Conservation (phyloP, 2,113 vertebrate species). For the Bucco capensis region DNA sequence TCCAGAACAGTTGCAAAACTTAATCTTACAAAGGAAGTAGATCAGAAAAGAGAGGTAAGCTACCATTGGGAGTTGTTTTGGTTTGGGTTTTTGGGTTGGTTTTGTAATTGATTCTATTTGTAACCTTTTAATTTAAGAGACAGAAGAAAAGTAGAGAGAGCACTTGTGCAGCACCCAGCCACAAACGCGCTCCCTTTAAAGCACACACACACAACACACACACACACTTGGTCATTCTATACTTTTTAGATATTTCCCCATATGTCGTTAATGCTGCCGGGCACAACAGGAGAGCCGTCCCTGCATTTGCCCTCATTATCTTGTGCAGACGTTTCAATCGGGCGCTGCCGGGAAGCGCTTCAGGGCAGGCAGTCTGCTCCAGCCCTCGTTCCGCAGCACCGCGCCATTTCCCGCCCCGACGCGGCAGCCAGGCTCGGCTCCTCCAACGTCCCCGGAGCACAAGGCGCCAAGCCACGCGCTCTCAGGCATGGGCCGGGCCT, state of each 20-base stretch:
- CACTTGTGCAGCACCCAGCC: neutral
- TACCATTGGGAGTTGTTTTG: neutral
- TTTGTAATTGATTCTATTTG: neutral
- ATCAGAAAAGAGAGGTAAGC: neutral
- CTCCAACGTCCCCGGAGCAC: too few species aligned
- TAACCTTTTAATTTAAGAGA: neutral
- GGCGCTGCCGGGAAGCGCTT: neutral
- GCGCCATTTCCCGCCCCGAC: neutral
- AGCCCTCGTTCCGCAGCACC: neutral
- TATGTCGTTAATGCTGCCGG: neutral
- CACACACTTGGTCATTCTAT: neutral
- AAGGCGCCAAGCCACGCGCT: too few species aligned
- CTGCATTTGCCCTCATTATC: rapidly evolving
- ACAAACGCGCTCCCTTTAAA: neutral
- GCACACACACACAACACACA: neutral
- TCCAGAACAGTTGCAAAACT: neutral
- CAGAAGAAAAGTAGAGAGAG: neutral
- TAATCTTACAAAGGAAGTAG: neutral
- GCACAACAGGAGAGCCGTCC: rapidly evolving
- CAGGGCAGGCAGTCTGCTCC: neutral
- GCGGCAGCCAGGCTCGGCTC: too few species aligned
- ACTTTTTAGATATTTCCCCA: neutral
- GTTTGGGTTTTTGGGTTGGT: neutral
- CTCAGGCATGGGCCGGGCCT: neutral
- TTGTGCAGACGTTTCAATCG: neutral